Conservation (phyloP, 2,797 vertebrate genomes). For the Platyrinchus mystaceus region DNA sequence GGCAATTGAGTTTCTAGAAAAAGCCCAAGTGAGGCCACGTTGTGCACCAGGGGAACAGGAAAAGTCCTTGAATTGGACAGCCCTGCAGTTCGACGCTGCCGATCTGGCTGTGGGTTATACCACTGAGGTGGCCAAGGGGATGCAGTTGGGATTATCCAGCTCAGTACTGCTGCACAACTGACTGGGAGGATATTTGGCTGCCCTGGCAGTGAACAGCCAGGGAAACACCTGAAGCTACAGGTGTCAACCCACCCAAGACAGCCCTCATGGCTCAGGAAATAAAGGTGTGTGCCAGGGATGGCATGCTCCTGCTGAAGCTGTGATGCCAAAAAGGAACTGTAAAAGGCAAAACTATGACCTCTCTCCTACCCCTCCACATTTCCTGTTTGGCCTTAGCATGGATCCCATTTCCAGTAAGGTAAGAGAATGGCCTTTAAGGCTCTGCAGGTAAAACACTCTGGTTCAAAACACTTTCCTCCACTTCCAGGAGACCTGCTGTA, state of each 20-base stretch:
- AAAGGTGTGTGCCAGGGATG: not conserved
- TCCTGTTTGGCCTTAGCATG: not conserved
- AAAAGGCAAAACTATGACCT: not conserved
- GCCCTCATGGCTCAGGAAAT: not conserved
- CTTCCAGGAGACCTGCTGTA: not conserved
- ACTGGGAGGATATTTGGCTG: not conserved
- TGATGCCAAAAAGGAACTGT: accelerated
- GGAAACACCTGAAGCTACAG: not conserved
- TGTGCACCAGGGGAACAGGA: not conserved
- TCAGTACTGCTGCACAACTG: not conserved
- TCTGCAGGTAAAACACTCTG: not conserved
- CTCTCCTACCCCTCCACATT: not conserved
- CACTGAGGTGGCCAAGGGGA: not conserved
- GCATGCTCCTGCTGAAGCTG: accelerated
- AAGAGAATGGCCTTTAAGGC: not conserved
- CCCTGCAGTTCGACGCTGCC: not conserved
- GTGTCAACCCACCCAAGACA: not conserved
- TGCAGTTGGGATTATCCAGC: not conserved
- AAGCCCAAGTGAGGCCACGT: not conserved
- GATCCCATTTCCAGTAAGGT: not conserved
- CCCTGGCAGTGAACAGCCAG: accelerated
- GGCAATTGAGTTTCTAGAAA: slow-evolving; percentile 12
- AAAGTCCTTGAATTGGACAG: not conserved
- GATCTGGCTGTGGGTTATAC: not conserved
- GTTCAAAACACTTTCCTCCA: not conserved